Evolutionary conservation across 2,888 invertebrate genomes (phyloP), one percentile per base, ranked within the genome.

Genomic region (Xanthorhoe designata): DNA sequence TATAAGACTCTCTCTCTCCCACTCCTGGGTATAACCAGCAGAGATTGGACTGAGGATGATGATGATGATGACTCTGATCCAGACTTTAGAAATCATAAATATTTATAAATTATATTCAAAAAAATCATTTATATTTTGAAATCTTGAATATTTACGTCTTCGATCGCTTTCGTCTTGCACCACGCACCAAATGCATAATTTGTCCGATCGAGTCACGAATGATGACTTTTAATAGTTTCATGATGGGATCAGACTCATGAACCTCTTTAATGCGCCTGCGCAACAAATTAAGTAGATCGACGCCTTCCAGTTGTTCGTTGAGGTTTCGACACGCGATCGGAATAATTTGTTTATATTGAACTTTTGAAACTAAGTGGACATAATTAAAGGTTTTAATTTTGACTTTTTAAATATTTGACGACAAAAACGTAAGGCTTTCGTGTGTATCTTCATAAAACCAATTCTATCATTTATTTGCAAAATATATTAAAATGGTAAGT

Each of bases 201-300:
- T 80, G 76, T 78, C 70, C 61, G 70, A 69, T 68, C 75, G 68
- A 81, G 82, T 84, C 85, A 86, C 84, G 84, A 84, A 76, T 80
- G 84, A 85, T 84, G 86, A 81, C 82, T 86, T 81, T 84, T 84
- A 86, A 86, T 87, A 85, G 79, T 77, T 69, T 70, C 72, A 73
- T 78, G 80, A 80, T 76, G 77, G 76, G 76, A 78, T 79, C 78
- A 73, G 69, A 42, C 64, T 66, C 66, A 61, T 72, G 66, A 51
- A 70, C 67, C 71, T 70, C 66, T 62, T 74, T 78, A 79, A 78
- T 75, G 76, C 74, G 72, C 72, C 72, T 61, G 47, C 47, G 47
- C 47, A 47, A 17, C 62, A 63, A 51, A 67, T 54, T 70, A 60
- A 67, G 38, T 67, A 60, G 56, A 67, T 57, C 67, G 63, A 67